Conservation (phyloP, 2,797 vertebrate genomes). For the Notamacropus eugenii region DNA sequence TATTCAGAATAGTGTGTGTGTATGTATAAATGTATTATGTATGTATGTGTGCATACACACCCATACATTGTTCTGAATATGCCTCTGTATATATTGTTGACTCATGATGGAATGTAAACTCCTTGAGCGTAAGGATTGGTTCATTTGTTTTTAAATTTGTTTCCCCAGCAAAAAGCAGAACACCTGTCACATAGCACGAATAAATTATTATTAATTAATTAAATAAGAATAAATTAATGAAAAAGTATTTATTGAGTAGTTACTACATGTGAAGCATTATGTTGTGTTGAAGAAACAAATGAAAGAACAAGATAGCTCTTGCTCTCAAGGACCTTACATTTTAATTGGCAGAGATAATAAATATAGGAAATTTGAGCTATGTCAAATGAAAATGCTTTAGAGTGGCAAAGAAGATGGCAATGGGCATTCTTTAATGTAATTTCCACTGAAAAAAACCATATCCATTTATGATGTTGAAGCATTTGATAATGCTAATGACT, state of each 20-base stretch:
- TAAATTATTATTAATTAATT: not conserved
- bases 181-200: not conserved
- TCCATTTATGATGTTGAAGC: not conserved
- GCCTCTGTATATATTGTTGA: not conserved
- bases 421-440: not conserved
- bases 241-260: not conserved
- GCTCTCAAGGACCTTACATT: not conserved
- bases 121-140: not conserved
- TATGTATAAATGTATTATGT: too few species aligned
- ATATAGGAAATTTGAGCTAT: not conserved
- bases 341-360: not conserved
- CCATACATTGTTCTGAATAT: not conserved
- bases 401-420: not conserved
- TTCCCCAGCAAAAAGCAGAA: not conserved
- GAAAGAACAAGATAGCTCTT: not conserved
- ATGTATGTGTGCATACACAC: not conserved
- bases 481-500: not conserved
- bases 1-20: too few species aligned
- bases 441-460: not conserved
- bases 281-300: not conserved
- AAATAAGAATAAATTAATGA: not conserved
- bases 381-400: not conserved
- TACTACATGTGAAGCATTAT: not conserved
- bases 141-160: not conserved
- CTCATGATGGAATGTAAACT: not conserved